Conservation (phyloP, 2,113 vertebrate species). For the Gobiocypris rarus region DNA sequence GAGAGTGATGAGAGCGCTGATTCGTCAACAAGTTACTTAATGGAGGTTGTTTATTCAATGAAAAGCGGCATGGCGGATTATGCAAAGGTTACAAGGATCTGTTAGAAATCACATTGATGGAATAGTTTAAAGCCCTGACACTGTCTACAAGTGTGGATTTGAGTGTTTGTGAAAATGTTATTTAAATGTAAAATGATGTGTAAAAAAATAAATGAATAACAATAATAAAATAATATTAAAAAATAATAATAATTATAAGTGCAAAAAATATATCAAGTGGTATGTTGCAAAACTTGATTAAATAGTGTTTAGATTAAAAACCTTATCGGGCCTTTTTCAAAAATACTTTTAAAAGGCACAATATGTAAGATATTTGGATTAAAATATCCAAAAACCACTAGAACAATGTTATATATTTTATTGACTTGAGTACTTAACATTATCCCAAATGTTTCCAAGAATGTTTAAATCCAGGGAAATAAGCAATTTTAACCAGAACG, state of each 20-base stretch:
- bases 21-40: neutral
- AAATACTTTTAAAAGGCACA: too few relatives aligned
- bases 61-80: neutral
- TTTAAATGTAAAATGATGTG: neutral
- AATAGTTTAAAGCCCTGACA: neutral
- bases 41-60: neutral
- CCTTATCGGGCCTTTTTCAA: neutral
- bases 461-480: too few relatives aligned
- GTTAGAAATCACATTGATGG: neutral
- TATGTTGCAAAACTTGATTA: neutral
- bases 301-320: neutral
- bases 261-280: neutral
- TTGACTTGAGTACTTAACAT: too few relatives aligned
- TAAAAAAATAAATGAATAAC: neutral
- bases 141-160: neutral
- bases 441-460: too few relatives aligned
- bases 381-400: too few relatives aligned
- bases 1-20: neutral
- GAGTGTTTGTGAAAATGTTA: neutral
- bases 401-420: too few relatives aligned
- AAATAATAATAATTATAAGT: neutral
- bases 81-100: conserved; percentile 3
- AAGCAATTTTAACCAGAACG: too few relatives aligned
- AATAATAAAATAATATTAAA: too few relatives aligned
- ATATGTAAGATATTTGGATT: too few relatives aligned